These are phyloP conservation scores for Brachylomia viminalis DNA, from an alignment of 2,888 invertebrate genomes.

Conservation along the genomic window DNA sequence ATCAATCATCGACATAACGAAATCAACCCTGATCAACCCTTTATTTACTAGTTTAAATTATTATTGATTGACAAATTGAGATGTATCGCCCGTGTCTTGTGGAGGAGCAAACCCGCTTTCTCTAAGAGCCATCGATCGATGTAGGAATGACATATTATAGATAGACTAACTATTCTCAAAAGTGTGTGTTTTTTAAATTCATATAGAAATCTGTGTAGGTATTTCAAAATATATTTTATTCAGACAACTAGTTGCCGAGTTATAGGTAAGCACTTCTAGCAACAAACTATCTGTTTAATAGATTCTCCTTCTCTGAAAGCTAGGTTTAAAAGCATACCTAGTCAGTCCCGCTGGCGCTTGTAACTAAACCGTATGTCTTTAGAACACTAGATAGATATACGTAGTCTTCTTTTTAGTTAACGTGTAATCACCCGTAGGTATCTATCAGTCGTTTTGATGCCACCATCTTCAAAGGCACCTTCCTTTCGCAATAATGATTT, in stretches of 20 bases:
- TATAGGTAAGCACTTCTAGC: not conserved
- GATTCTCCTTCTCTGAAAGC: not conserved
- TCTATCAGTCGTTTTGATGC: too few relatives aligned
- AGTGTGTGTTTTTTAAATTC: not conserved
- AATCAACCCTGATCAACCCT: constrained; percentile 24
- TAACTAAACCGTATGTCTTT: not conserved
- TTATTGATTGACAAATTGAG: constrained; percentile 25
- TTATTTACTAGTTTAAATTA: constrained; percentile 10
- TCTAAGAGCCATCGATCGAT: not conserved
- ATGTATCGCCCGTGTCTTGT: constrained; percentile 13
- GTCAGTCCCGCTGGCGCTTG: not conserved
- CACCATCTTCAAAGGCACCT: not conserved
- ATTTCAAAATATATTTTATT: too few relatives aligned
- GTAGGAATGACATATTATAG: not conserved
- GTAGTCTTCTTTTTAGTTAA: too few relatives aligned
- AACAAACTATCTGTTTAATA: not conserved
- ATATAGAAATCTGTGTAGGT: not conserved
- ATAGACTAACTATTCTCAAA: not conserved
- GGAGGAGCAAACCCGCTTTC: not conserved
- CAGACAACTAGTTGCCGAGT: too few relatives aligned
- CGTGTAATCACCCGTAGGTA: too few relatives aligned
- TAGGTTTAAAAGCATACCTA: too few relatives aligned
- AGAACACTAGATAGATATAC: too few relatives aligned
- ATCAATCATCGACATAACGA: constrained; percentile 24
- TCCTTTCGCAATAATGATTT: constrained; percentile 29